Percentiles rank a stretch among this genome's conserved stretches.
Conservation (phyloP, 2,797 vertebrate species). For the Bryconaethiops microstoma region DNA sequence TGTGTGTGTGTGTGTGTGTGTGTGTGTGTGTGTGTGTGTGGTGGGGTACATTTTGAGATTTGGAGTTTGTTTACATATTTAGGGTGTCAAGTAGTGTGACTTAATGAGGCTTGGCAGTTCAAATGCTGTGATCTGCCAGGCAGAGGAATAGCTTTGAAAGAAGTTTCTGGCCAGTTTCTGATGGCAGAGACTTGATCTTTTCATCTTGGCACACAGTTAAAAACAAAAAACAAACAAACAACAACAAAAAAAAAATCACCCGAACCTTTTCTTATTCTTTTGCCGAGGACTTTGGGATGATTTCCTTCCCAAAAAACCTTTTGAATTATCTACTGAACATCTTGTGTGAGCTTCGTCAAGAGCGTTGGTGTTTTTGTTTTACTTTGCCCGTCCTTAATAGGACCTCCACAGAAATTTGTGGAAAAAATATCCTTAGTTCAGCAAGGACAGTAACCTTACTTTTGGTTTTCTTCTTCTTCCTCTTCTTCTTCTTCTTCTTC, state of each 20-base stretch:
- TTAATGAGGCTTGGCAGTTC: conserved; percentile 70
- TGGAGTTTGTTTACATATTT: conserved; percentile 71
- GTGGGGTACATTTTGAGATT: conserved; percentile 63
- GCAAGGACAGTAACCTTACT: neutral
- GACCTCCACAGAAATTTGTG: conserved; percentile 3
- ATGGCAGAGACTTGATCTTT: conserved; percentile 52
- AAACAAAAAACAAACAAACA: neutral
- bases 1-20: no score
- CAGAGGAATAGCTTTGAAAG: conserved; percentile 68
- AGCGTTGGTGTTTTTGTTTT: conserved; percentile 54
- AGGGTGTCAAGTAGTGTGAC: conserved; percentile 69
- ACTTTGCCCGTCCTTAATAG: conserved; percentile 8
- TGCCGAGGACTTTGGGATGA: conserved; percentile 38
- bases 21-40: no score
- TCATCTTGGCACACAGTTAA: conserved; percentile 65
- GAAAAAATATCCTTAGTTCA: neutral
- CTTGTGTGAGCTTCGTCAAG: conserved; percentile 59
- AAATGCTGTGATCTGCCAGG: conserved; percentile 66
- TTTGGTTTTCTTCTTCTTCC: conserved; percentile 4
- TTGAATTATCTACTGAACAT: conserved; percentile 61
- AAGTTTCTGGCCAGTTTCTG: conserved; percentile 57
- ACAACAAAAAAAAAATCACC: conserved; percentile 43
- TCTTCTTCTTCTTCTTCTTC: neutral
- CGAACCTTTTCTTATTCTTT: conserved; percentile 70
- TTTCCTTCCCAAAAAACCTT: conserved; percentile 67